Percentiles rank a stretch among this genome's conserved stretches.
These are phyloP conservation scores for Mico argentatus DNA, from an alignment of 2,797 vertebrate species.

Conservation along the genomic window DNA sequence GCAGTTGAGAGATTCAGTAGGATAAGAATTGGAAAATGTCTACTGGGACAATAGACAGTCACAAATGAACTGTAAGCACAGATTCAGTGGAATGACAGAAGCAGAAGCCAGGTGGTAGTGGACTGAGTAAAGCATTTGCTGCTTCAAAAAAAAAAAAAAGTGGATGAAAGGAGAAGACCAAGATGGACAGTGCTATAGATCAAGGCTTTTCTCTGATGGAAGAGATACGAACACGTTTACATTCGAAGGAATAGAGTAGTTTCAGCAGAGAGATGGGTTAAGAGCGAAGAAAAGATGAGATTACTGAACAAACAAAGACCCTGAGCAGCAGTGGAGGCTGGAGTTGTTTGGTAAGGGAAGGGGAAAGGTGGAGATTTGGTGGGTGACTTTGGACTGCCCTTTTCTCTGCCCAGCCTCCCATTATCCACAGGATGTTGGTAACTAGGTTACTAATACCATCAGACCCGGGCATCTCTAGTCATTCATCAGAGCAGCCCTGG, in stretches of 20 bases:
- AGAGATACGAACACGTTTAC: background rate
- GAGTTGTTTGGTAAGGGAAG: background rate
- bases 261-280: background rate
- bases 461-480: background rate
- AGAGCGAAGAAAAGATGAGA: background rate
- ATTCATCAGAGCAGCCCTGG: background rate
- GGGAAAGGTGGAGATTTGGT: background rate
- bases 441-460: background rate
- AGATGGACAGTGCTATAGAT: background rate
- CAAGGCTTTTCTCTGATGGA: background rate
- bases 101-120: background rate
- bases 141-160: background rate
- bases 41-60: background rate
- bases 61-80: background rate
- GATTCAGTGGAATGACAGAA: background rate
- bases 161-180: background rate
- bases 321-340: background rate
- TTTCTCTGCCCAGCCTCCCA: background rate
- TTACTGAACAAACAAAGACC: background rate
- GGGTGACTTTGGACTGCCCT: background rate
- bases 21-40: background rate
- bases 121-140: background rate
- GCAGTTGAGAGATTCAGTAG: background rate
- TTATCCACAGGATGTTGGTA: background rate
- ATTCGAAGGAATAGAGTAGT: background rate